Evolutionary conservation across 2,888 invertebrate species (phyloP), one percentile per base, ranked within the genome.

Genomic region (Digitonthophagus gazella): DNA sequence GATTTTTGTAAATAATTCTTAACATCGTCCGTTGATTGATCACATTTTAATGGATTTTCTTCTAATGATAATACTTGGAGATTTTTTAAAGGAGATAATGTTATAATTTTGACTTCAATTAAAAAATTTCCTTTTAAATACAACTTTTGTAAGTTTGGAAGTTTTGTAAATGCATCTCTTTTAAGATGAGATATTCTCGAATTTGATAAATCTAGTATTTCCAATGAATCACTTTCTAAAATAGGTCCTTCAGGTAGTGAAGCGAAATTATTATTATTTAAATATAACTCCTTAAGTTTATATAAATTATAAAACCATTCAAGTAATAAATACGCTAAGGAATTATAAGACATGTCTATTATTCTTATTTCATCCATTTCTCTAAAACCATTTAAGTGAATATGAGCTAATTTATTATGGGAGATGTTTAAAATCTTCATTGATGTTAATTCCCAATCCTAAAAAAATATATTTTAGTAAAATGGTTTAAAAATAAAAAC

Each of bases 81-180:
- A 71, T 84, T 85, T 0, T 78, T 79, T 58, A 89, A 75, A 0
- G 85, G 83, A 66, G 83, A 78, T 2, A 90, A 80, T 0, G 86
- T 82, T 18, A 84, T 83, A 0, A 83, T 75, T 66, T 81, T 84
- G 0, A 90, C 71, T 2, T 86, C 84, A 11, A 87, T 83, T 71
- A 90, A 80, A 72, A 87, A 86, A 76, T 91, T 91, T 73, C 86
- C 85, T 15, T 88, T 86, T 66, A 90, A 76, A 78, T 90, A 88
- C 66, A 91, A 75, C 65, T 85, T 83, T 65, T 82, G 83, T 16
- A 91, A 77, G 72, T 86, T 86, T 0, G 88, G 87, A 63, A 90
- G 68, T 65, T 85, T 82, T 5, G 79, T 82, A 70, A 90, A 88
- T 5, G 86, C 75, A 61, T 85, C 80, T 0, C 82, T 80, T 3